These are phyloP conservation scores for Sepioteuthis lessoniana DNA, from an alignment of 2,888 invertebrate species.

Conservation along the genomic window DNA sequence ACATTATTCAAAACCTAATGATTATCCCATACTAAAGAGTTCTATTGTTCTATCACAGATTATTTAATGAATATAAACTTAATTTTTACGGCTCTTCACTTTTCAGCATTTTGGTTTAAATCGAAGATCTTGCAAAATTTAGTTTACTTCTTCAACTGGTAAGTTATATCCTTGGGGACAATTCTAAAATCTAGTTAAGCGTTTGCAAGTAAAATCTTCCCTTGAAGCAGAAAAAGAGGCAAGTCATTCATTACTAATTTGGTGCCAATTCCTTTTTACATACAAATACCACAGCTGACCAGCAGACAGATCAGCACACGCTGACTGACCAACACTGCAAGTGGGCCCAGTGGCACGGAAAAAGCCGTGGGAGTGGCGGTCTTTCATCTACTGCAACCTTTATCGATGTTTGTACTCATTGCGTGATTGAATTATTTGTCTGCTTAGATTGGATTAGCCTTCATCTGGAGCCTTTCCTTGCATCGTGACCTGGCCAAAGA, in stretches of 20 bases:
- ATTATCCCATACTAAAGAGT: too few species aligned
- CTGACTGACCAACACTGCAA: slow-evolving; percentile 33
- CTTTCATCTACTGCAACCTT: slow-evolving; percentile 33
- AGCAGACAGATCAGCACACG: background rate
- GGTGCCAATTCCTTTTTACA: background rate
- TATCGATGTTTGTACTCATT: slow-evolving; percentile 14
- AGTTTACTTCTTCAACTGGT: too few species aligned
- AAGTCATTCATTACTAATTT: slow-evolving; percentile 25
- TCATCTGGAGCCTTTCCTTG: background rate
- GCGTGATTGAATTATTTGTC: background rate
- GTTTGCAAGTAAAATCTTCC: background rate
- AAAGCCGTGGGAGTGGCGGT: background rate
- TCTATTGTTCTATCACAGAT: too few species aligned
- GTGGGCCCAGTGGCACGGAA: slow-evolving; percentile 33
- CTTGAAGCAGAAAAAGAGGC: background rate
- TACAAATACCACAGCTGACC: slow-evolving; percentile 1
- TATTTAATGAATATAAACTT: too few species aligned
- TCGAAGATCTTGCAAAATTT: too few species aligned
- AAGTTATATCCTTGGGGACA: background rate
- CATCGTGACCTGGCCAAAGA: background rate
- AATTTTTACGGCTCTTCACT: too few species aligned
- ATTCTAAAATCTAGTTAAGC: background rate
- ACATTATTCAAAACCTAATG: too few species aligned
- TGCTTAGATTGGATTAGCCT: slow-evolving; percentile 4
- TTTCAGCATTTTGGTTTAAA: too few species aligned